Base-by-base conservation (phyloP, 2,888 invertebrate species). In the Xestia rhomboidea region DNA sequence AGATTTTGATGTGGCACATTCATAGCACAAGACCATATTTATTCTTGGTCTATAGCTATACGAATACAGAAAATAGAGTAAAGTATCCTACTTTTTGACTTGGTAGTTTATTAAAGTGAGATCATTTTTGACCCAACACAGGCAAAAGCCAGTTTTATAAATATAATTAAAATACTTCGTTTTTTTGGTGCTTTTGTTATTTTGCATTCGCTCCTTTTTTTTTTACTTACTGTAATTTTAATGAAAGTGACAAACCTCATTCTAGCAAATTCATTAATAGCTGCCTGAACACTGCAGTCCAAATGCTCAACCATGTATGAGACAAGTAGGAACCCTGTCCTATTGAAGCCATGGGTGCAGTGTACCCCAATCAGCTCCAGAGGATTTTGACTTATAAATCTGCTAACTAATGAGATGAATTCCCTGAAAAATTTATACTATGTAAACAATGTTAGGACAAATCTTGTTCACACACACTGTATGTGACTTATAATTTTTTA, bases 271-370 rank as follows among this genome's bases (percentile, higher is more conserved):
- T 97, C 97, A 60, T 96, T 97, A 11, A 99, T 92, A 0, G 99
- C 99, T 5, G 98, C 98, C 85, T 98, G 99, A 1, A 99, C 97
- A 90, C 98, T 98, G 95, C 98, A 98, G 88, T 98, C 98, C 90
- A 98, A 96, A 82, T 97, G 97, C 91, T 99, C 98, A 8, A 99
- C 98, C 94, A 99, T 97, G 94, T 98, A 99, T 0, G 99, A 98
- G 44, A 98, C 98, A 71, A 99, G 98, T 11, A 99, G 97, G 92
- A 99, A 99, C 0, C 99, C 99, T 13, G 99, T 99, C 88, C 99
- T 97, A 94, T 99, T 99, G 94, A 99, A 99, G 0, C 99, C 99
- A 94, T 99, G 99, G 0, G 99, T 99, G 92, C 99, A 99, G 93
- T 99, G 99, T 13, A 99, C 98, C 13, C 98, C 98, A 86, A 98